phyloP scores from a whole-genome alignment of 1,140 invertebrate species.

The Thereuonema tuberculata region DNA sequence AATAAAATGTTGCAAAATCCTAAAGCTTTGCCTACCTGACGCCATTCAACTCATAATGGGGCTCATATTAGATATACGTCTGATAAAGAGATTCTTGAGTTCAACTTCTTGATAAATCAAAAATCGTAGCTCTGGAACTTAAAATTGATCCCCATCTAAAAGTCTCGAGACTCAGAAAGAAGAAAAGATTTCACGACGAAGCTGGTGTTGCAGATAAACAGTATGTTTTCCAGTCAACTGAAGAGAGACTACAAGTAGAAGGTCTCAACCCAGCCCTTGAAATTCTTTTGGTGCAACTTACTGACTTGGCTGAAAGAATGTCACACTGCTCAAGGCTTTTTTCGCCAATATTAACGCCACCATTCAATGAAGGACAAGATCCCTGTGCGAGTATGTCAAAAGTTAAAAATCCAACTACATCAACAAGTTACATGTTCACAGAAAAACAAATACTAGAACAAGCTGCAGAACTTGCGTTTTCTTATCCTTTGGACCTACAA shows the following conservation, averaged over 20 bases:
- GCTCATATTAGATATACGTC: neutral
- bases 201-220: neutral
- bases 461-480: neutral
- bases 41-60: neutral
- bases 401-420: neutral
- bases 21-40: neutral
- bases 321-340: neutral
- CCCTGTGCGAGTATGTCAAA: too few relatives aligned
- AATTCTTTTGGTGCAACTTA: neutral
- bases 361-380: too few relatives aligned
- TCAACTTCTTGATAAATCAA: neutral
- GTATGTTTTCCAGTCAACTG: neutral
- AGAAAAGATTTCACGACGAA: neutral
- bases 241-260: neutral
- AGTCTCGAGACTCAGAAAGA: neutral
- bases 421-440: neutral
- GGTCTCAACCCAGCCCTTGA: neutral
- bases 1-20: neutral
- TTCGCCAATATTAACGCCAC: too few relatives aligned
- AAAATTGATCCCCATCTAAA: neutral
- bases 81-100: neutral
- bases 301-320: too few relatives aligned
- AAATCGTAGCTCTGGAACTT: neutral
- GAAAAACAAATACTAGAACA: too few relatives aligned
- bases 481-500: neutral